Percentiles rank a stretch among this genome's conserved stretches.
Evolutionary conservation across 1,140 invertebrate genomes (phyloP).

Genomic region (Nasonia vitripennis): DNA sequence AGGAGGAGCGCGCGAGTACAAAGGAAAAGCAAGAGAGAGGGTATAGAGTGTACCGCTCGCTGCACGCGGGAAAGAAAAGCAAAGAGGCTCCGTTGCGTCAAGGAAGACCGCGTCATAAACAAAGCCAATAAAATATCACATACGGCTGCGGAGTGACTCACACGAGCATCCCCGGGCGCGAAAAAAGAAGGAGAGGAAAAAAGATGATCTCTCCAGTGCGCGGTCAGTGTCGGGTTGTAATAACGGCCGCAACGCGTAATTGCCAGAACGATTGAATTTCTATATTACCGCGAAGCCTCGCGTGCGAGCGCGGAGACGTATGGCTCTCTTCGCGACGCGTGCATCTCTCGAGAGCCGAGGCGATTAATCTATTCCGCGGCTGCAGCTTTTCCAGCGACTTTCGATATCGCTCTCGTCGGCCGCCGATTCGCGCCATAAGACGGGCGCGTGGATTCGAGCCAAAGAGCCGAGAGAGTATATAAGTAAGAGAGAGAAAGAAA

Average conservation of each 20-base stretch:
- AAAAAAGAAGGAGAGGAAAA: conserved; percentile 55
- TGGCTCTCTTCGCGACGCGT: conserved; percentile 22
- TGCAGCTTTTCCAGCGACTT: conserved; percentile 12
- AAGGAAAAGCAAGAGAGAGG: conserved; percentile 39
- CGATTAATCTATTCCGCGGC: conserved; percentile 57
- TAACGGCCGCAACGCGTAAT: conserved; percentile 71
- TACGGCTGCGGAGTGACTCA: conserved; percentile 54
- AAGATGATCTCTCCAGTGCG: conserved; percentile 22
- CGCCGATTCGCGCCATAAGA: conserved; percentile 65
- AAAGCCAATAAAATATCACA: conserved; percentile 74
- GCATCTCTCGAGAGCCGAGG: conserved; percentile 43
- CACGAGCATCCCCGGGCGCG: conserved; percentile 42
- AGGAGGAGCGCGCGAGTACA: conserved; percentile 26
- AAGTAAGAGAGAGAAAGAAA: conserved; percentile 28
- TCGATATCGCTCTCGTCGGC: conserved; percentile 18
- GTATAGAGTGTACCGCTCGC: neutral
- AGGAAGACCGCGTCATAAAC: conserved; percentile 70
- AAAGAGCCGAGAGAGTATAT: conserved; percentile 60
- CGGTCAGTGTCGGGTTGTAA: conserved; percentile 61
- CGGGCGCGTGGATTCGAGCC: conserved; percentile 69
- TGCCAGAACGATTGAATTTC: conserved; percentile 74
- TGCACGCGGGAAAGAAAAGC: conserved; percentile 9
- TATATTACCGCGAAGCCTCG: conserved; percentile 68
- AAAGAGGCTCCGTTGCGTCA: conserved; percentile 58
- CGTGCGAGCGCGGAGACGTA: conserved; percentile 52